A percentile compares a stretch with the other conserved stretches of the same genome.
Evolutionary conservation across 1,140 invertebrate genomes (phyloP).

Genomic region (Gryllus bimaculatus): DNA sequence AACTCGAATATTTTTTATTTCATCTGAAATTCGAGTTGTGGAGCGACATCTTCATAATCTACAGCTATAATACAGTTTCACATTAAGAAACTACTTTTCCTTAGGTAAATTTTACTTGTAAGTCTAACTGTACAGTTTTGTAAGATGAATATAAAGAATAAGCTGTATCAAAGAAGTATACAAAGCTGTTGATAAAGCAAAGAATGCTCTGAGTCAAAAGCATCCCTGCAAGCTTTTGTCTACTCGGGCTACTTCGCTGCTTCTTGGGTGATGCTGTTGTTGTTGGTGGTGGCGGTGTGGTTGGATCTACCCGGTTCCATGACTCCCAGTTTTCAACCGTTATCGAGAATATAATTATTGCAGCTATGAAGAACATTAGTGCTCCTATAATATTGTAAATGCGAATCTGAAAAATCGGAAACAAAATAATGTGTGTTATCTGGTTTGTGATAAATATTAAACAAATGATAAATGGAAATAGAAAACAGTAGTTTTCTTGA

Average conservation of each 20-base stretch:
- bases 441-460: no score
- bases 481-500: background rate
- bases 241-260: background rate
- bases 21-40: no score
- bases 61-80: no score
- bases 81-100: background rate
- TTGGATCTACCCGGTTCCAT: background rate
- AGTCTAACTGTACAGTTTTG: no score
- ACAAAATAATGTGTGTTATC: background rate
- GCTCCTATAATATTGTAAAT: background rate
- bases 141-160: background rate
- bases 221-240: background rate
- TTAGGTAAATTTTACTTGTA: no score
- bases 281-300: background rate
- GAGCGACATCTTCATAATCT: no score
- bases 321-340: background rate
- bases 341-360: background rate
- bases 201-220: background rate
- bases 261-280: background rate
- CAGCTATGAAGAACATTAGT: background rate
- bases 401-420: background rate
- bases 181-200: background rate
- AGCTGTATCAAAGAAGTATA: background rate
- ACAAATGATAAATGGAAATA: background rate
- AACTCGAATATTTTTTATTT: no score